Evolutionary conservation across 2,888 invertebrate genomes (phyloP), one percentile per base, ranked within the genome.

Genomic region (Melanostoma scalare): DNA sequence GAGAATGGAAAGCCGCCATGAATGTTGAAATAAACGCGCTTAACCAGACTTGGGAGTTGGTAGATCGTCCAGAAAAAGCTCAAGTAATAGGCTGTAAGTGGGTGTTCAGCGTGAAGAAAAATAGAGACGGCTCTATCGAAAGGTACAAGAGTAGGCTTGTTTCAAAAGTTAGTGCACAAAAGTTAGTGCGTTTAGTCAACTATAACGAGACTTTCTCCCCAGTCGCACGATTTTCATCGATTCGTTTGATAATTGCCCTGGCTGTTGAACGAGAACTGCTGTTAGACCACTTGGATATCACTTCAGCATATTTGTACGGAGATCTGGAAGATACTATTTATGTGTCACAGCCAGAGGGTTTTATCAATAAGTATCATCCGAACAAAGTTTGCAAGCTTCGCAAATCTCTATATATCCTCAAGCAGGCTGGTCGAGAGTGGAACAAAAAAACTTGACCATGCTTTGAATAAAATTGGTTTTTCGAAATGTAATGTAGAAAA

Each of bases 321-420:
- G 10, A 63, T 20, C 20, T 82, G 9, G 67, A 75, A 3, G 85
- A 85, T 50, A 44, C 33, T 0, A 63, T 86, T 9, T 86, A 61
- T 40, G 86, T 86, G 86, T 73, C 79, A 8, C 84, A 86, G 48
- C 85, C 85, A 3, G 40, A 85, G 20, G 84, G 84, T 20, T 85
- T 81, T 61, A 50, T 53, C 2, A 40, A 71, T 38, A 48, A 85
- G 33, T 58, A 84, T 20, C 20, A 56, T 6, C 6, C 6, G 8
- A 3, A 56, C 6, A 50, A 50, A 38, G 85, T 86, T 4, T 86
- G 79, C 44, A 53, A 60, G 20, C 56, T 86, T 4, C 69, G 77
- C 31, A 81, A 81, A 31, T 74, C 86, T 4, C 10, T 87, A 4
- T 86, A 86, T 68, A 86, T 86, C 5, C 50, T 85, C 4, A 86